A percentile compares a stretch with the other conserved stretches of the same genome.
phyloP scores from a whole-genome alignment of 2,113 vertebrate species.

The Himantopus leucocephalus region DNA sequence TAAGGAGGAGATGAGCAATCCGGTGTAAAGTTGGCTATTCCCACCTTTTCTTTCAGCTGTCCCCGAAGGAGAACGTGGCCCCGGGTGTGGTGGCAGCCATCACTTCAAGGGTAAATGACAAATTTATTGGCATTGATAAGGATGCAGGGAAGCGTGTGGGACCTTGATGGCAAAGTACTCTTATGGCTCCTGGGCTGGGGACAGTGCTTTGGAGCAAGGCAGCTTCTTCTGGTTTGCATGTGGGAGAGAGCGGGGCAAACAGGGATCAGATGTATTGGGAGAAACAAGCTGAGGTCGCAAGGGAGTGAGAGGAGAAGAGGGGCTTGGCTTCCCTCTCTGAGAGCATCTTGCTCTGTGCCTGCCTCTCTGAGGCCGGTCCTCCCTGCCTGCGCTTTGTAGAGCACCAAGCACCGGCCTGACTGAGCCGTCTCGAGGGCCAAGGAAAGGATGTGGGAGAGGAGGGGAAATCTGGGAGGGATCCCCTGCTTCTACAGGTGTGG shows the following conservation, averaged over 20 bases:
- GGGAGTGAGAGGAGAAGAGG: neutral
- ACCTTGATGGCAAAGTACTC: neutral
- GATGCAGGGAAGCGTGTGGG: neutral
- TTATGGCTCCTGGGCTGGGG: neutral
- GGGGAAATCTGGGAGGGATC: neutral
- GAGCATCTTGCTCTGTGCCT: neutral
- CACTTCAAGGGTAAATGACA: conserved; percentile 70
- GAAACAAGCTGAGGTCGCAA: neutral
- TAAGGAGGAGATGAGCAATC: neutral
- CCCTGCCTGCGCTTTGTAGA: neutral
- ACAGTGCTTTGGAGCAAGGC: neutral
- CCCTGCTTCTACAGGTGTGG: neutral
- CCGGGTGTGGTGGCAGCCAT: conserved; percentile 49
- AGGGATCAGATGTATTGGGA: neutral
- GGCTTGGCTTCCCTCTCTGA: no score
- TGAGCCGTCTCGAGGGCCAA: rapidly evolving
- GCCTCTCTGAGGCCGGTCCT: neutral
- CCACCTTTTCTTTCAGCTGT: conserved; percentile 56
- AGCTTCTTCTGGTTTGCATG: rapidly evolving
- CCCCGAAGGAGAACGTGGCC: conserved; percentile 55
- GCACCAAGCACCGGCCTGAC: neutral
- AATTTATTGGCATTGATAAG: neutral
- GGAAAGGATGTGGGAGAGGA: neutral
- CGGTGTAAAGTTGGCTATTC: conserved; percentile 4
- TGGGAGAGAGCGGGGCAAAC: neutral